These are phyloP conservation scores for Prunella fulvescens DNA, from an alignment of 2,113 vertebrate species.

Conservation along the genomic window DNA sequence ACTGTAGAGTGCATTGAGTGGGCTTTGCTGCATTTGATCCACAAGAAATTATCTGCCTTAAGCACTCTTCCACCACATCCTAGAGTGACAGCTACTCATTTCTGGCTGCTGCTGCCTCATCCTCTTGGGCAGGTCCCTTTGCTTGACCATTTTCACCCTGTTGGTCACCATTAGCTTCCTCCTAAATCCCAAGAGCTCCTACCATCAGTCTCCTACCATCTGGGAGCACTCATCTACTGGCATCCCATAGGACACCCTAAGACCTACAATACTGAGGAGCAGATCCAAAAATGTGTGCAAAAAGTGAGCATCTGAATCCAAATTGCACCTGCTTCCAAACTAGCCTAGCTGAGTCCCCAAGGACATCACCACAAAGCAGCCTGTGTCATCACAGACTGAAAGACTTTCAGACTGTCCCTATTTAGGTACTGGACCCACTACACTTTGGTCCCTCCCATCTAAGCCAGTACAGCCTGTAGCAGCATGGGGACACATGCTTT, in stretches of 20 bases:
- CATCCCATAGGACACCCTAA: not conserved
- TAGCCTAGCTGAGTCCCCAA: not conserved
- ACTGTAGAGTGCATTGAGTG: accelerated
- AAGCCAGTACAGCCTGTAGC: not conserved
- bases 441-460: not conserved
- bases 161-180: not conserved
- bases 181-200: not conserved
- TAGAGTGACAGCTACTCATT: not conserved
- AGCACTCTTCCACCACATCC: not conserved
- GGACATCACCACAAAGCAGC: not conserved
- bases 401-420: not conserved
- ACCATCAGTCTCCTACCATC: not conserved
- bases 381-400: not conserved
- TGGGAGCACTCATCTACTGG: not conserved
- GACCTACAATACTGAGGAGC: not conserved
- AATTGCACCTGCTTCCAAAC: not conserved
- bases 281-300: not conserved
- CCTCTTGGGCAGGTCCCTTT: not conserved
- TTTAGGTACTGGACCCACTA: not conserved
- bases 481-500: accelerated
- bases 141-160: not conserved
- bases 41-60: not conserved
- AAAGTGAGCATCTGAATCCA: not conserved
- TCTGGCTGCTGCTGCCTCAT: not conserved
- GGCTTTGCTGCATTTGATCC: not conserved